Conservation (phyloP, 2,888 invertebrate species). For the Drosophila mettleri region DNA sequence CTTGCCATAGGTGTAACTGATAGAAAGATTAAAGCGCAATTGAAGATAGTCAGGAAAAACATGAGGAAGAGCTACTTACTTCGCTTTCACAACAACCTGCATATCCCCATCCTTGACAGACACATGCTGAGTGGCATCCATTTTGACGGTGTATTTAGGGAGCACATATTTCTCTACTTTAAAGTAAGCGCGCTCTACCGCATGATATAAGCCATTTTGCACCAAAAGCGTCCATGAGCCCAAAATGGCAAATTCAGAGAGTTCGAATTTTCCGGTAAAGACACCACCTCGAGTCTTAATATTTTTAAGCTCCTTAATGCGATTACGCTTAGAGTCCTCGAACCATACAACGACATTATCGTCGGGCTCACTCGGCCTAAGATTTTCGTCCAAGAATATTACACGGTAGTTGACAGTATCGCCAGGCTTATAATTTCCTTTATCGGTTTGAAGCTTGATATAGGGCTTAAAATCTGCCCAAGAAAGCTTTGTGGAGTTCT, state of each 20-base stretch:
- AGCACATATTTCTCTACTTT: slow-evolving; percentile 95
- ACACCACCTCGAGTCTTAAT: slow-evolving; percentile 85
- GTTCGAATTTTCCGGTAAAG: slow-evolving; percentile 90
- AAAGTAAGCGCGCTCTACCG: slow-evolving; percentile 75
- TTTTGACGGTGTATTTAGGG: slow-evolving; percentile 95
- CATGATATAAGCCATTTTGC: slow-evolving; percentile 42
- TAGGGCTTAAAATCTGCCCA: slow-evolving; percentile 84
- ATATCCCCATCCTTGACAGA: slow-evolving; percentile 93
- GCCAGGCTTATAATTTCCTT: slow-evolving; percentile 95
- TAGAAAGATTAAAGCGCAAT: too few species aligned
- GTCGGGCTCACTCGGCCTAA: slow-evolving; percentile 89
- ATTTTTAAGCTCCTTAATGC: slow-evolving; percentile 92
- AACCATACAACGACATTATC: slow-evolving; percentile 88
- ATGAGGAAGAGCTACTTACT: slow-evolving; percentile 62
- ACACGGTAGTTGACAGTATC: slow-evolving; percentile 90
- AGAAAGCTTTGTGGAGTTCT: slow-evolving; percentile 90
- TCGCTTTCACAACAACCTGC: slow-evolving; percentile 88
- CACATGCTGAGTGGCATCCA: slow-evolving; percentile 92
- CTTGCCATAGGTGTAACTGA: slow-evolving; percentile 90
- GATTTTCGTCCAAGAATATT: slow-evolving; percentile 88
- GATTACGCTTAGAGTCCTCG: slow-evolving; percentile 91
- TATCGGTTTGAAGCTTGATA: slow-evolving; percentile 95
- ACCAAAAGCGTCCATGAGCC: slow-evolving; percentile 91
- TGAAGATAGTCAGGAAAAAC: not conserved
- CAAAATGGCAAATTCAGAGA: slow-evolving; percentile 92